These are phyloP conservation scores for Xenopus petersii DNA, from an alignment of 2,797 vertebrate genomes.

Conservation along the genomic window DNA sequence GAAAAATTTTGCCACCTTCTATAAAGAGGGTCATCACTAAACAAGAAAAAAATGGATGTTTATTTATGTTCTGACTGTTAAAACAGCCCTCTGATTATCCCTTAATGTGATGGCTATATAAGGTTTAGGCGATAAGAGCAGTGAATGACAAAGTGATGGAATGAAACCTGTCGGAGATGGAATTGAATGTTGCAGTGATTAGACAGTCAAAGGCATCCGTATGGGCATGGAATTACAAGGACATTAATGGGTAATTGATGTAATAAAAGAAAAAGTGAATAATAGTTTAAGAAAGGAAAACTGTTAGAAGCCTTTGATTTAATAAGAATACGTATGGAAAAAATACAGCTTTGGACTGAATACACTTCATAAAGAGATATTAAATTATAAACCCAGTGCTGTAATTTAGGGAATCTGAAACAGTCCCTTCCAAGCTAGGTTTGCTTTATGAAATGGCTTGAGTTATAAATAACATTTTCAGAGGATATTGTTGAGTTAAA, in stretches of 20 bases:
- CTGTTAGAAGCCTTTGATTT: constrained; percentile 10
- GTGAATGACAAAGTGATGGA: not conserved
- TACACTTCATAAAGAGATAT: too few relatives aligned
- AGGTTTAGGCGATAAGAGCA: too few relatives aligned
- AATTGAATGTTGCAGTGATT: constrained; percentile 3
- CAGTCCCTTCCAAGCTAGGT: not conserved
- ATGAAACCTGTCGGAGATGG: not conserved
- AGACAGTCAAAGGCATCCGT: constrained; percentile 7
- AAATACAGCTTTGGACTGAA: too few relatives aligned
- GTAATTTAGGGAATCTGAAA: not conserved
- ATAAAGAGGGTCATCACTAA: too few relatives aligned
- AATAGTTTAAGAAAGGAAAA: constrained; percentile 14
- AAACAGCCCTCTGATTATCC: too few relatives aligned
- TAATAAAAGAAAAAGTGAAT: constrained; percentile 23
- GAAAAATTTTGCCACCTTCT: too few relatives aligned
- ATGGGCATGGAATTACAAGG: constrained; percentile 13
- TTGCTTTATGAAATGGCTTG: not conserved
- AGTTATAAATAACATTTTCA: not conserved
- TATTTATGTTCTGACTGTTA: too few relatives aligned
- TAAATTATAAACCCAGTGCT: too few relatives aligned
- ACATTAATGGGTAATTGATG: constrained; percentile 31
- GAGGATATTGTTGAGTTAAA: not conserved
- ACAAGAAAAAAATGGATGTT: too few relatives aligned
- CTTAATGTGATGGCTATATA: too few relatives aligned
- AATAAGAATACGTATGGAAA: not conserved